These are phyloP conservation scores for Aphodius granarius DNA, from an alignment of 2,888 invertebrate species.

Conservation along the genomic window DNA sequence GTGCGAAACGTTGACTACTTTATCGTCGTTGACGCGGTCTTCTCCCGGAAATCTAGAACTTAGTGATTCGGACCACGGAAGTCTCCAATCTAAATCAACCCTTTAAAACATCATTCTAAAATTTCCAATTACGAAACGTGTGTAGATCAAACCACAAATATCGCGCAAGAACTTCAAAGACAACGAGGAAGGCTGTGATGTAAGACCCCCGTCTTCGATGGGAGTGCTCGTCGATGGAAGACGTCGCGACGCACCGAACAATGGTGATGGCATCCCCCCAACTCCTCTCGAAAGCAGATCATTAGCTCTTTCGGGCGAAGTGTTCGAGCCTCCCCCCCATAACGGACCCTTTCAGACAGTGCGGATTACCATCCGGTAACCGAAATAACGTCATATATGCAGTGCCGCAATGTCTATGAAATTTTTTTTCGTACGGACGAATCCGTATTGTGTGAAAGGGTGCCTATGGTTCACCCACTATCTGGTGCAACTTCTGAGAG, in stretches of 20 bases:
- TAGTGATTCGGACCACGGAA: no score
- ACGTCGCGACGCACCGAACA: background rate
- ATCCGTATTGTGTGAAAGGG: no score
- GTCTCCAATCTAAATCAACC: no score
- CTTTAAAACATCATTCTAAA: background rate
- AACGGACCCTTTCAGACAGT: no score
- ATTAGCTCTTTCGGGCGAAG: slow-evolving; percentile 4
- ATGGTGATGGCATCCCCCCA: background rate
- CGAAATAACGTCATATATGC: no score
- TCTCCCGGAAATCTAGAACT: no score
- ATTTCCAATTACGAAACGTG: background rate
- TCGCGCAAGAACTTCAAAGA: background rate
- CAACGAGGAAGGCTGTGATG: background rate
- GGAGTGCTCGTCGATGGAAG: background rate
- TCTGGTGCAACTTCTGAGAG: background rate
- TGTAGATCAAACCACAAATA: background rate
- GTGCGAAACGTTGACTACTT: no score
- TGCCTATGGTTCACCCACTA: background rate
- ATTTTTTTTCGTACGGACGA: no score
- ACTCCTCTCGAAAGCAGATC: background rate
- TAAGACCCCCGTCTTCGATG: background rate
- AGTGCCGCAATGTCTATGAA: no score
- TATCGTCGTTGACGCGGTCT: no score
- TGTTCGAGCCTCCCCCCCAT: no score
- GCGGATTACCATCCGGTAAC: no score